phyloP scores from a whole-genome alignment of 2,888 invertebrate genomes.

The Nephrotoma appendiculata region DNA sequence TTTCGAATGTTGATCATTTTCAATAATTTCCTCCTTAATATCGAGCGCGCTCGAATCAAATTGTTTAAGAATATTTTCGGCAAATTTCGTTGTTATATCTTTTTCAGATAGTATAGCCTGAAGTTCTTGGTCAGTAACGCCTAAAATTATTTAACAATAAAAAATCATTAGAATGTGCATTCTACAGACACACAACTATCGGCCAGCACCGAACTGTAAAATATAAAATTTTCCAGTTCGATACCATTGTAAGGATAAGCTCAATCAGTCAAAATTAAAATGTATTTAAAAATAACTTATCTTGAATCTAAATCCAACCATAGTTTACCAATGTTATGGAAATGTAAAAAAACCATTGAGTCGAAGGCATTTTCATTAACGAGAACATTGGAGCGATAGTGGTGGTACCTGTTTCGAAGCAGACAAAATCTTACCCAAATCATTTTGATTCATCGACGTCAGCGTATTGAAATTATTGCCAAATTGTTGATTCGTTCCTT shows the following conservation, averaged over 20 bases:
- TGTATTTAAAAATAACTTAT: not conserved
- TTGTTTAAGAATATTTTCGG: constrained; percentile 77
- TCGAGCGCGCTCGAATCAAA: constrained; percentile 59
- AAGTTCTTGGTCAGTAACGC: constrained; percentile 54
- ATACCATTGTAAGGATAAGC: not conserved
- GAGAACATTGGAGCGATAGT: constrained; percentile 3
- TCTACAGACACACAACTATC: not conserved
- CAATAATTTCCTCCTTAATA: constrained; percentile 27
- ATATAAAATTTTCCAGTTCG: not conserved
- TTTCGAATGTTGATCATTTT: constrained; percentile 9
- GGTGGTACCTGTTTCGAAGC: not conserved
- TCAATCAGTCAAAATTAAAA: constrained; percentile 1
- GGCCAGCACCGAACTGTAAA: not conserved
- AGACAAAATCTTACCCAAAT: constrained; percentile 14
- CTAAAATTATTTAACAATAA: constrained; percentile 17
- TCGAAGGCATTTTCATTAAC: constrained; percentile 1
- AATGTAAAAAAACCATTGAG: constrained; percentile 1
- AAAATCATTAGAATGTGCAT: not conserved
- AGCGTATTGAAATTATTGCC: not conserved
- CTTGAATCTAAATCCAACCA: not conserved
- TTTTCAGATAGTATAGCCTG: constrained; percentile 59
- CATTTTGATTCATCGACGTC: not conserved
- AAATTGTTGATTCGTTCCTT: constrained; percentile 9
- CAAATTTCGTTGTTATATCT: constrained; percentile 60
- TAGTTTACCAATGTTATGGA: constrained; percentile 3